Conservation (phyloP, 2,888 invertebrate species). For the Caenorhabditis uteleia region DNA sequence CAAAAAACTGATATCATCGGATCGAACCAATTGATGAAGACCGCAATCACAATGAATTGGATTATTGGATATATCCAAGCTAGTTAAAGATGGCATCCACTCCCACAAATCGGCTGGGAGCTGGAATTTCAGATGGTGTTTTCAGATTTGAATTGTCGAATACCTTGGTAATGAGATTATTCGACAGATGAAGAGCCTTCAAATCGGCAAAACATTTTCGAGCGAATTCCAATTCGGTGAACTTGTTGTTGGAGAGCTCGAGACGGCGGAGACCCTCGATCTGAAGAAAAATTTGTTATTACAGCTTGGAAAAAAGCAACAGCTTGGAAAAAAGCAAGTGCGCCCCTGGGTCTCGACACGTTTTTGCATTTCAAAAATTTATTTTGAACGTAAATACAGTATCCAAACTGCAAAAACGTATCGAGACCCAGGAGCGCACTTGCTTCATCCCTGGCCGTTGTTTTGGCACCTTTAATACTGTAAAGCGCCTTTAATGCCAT, state of each 20-base stretch:
- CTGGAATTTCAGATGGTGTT: constrained; percentile 1
- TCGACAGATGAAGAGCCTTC: constrained; percentile 40
- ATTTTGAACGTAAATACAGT: too few species aligned
- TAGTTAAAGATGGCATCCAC: constrained; percentile 35
- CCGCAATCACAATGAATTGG: constrained; percentile 54
- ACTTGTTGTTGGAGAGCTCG: constrained; percentile 41
- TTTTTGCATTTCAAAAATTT: too few species aligned
- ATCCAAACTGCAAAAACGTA: too few species aligned
- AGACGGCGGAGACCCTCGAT: constrained; percentile 41
- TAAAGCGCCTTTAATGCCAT: too few species aligned
- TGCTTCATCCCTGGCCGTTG: too few species aligned
- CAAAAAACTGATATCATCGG: constrained; percentile 45
- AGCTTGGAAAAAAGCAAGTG: too few species aligned
- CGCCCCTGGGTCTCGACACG: too few species aligned
- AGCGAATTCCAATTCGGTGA: constrained; percentile 40
- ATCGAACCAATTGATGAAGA: constrained; percentile 35
- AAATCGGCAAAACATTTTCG: constrained; percentile 39
- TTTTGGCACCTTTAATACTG: too few species aligned
- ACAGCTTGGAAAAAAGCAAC: too few species aligned
- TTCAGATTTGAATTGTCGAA: neutral
- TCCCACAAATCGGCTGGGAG: constrained; percentile 51
- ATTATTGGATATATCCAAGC: constrained; percentile 52
- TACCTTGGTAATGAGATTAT: constrained; percentile 36
- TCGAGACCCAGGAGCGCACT: too few species aligned
- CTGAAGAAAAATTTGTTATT: constrained; percentile 21